Percentiles rank a stretch among this genome's conserved stretches.
Evolutionary conservation across 1,140 invertebrate genomes (phyloP).

Genomic region (Muscidifurax raptorellus): DNA sequence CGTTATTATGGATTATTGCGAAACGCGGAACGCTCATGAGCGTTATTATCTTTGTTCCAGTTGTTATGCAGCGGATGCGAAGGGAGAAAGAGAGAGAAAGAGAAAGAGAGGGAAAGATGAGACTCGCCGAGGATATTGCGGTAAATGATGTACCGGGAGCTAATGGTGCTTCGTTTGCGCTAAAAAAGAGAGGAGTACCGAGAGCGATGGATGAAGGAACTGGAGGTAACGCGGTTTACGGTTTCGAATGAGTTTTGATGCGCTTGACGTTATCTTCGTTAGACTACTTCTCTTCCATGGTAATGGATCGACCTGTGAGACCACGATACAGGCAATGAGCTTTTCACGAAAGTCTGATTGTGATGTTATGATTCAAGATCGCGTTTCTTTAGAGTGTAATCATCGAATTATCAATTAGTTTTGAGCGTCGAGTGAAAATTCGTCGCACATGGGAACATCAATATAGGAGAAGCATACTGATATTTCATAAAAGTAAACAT

Average conservation of each 20-base stretch:
- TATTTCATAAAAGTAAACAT: neutral
- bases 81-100: neutral
- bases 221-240: neutral
- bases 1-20: conserved; percentile 39
- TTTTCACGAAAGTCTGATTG: no score
- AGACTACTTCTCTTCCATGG: neutral
- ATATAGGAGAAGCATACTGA: neutral
- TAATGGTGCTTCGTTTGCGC: conserved; percentile 20
- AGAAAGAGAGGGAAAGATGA: conserved; percentile 2
- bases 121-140: neutral
- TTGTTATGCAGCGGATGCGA: conserved; percentile 36
- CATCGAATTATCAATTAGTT: no score
- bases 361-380: no score
- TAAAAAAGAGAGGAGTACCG: conserved; percentile 10
- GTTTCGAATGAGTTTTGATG: conserved; percentile 29
- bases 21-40: conserved; percentile 37
- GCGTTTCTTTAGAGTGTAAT: no score
- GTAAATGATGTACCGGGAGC: conserved; percentile 10
- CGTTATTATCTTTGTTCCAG: conserved; percentile 45
- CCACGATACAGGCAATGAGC: no score
- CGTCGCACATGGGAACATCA: no score
- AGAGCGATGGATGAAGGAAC: neutral
- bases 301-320: no score
- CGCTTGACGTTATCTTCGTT: neutral
- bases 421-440: no score